phyloP scores from a whole-genome alignment of 2,113 vertebrate genomes.

The Orcinus orca region DNA sequence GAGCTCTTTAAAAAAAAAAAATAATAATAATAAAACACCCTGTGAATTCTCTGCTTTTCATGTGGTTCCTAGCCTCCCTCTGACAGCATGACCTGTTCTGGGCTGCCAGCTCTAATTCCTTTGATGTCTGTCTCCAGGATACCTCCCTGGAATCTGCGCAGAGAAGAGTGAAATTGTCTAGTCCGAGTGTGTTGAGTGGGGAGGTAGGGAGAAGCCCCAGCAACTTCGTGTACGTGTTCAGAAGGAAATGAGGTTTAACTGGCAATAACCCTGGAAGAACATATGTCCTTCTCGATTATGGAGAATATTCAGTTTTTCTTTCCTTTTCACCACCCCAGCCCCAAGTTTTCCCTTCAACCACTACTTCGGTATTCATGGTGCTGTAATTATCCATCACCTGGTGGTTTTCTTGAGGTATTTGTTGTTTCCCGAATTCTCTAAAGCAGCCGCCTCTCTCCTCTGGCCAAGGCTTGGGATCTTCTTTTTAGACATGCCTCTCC shows the following conservation, averaged over 20 bases:
- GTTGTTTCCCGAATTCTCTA: not conserved
- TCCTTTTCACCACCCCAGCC: not conserved
- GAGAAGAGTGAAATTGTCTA: conserved; percentile 50
- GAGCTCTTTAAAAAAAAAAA: conserved; percentile 59
- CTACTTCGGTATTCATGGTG: not conserved
- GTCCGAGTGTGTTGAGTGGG: not conserved
- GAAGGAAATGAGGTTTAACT: conserved; percentile 40
- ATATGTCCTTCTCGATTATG: not conserved
- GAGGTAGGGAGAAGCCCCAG: not conserved
- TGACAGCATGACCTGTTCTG: conserved; percentile 54
- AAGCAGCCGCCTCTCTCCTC: not conserved
- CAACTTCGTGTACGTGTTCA: not conserved
- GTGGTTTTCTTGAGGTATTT: not conserved
- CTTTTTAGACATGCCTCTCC: not conserved
- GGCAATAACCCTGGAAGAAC: not conserved
- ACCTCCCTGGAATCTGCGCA: conserved; percentile 70
- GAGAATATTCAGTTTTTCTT: not conserved
- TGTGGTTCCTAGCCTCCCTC: conserved; percentile 57
- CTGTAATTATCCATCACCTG: not conserved
- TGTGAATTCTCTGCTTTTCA: conserved; percentile 59
- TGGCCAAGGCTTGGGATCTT: not conserved
- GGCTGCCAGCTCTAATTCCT: conserved; percentile 60
- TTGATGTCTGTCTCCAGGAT: conserved; percentile 77
- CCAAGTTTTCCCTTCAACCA: not conserved
- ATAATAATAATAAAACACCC: conserved; percentile 36